Evolutionary conservation across 2,888 invertebrate genomes (phyloP), one percentile per base, ranked within the genome.

Genomic region (Imbricaverruca yamaguchii): DNA sequence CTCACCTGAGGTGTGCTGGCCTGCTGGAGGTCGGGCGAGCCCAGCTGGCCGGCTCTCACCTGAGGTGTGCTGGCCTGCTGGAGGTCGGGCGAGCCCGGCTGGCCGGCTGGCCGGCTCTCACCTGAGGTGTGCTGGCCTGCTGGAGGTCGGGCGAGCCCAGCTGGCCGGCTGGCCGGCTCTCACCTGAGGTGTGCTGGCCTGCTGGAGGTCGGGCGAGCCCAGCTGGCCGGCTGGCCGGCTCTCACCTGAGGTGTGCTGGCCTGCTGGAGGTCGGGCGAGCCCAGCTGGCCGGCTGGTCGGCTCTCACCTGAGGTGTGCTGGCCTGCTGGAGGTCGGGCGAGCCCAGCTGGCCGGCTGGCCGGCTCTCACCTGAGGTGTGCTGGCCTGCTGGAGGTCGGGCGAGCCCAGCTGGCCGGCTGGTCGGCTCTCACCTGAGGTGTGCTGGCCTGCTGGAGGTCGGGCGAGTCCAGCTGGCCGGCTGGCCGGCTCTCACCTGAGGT

Each of bases 1-100:
- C 82, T 81, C 79, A 81, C 82, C 65, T 83, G 83, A 1, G 83
- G 83, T 6, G 81, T 25, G 63, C 80, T 81, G 18, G 81, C 18
- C 25, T 81, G 81, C 69, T 81, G 81, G 11, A 81, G 81, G 3
- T 81, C 81, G n/a, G 81, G 81, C n/a, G 81, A 81, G 11, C 83
- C 83, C 15, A 83, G 81, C 65, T 83, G 83, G 2, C 83, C 83
- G 4, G 83, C 80, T 59, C 82, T 81, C 79, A 81, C 82, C 65
- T 83, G 83, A 1, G 83, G 83, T 6, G 81, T 25, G 63, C 80
- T 81, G 18, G 81, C 18, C 25, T 81, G 81, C 69, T 81, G 81
- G 11, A 81, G 81, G 3, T 81, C 81, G n/a, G 81, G 81, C n/a
- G 81, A 81, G 11, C 83, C 83, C 15, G 83, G 81, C 65, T 83